These are phyloP conservation scores for Xenops minutus DNA, from an alignment of 2,797 vertebrate species.

Conservation along the genomic window DNA sequence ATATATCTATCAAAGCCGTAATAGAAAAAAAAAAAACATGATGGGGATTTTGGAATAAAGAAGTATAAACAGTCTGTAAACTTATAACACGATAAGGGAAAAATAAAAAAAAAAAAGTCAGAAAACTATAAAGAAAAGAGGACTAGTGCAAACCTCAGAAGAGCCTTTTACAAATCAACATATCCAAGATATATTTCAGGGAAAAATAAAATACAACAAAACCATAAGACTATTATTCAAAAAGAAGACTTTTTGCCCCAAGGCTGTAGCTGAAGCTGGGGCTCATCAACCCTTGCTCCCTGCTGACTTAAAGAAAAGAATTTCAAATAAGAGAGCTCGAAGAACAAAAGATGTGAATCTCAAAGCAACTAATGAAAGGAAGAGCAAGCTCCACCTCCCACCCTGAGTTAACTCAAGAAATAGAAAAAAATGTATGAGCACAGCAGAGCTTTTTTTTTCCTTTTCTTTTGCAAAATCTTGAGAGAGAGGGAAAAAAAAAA, in stretches of 20 bases:
- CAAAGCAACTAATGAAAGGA: constrained; percentile 65
- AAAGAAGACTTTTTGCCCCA: constrained; percentile 57
- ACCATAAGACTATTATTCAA: constrained; percentile 31
- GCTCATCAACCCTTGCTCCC: constrained; percentile 50
- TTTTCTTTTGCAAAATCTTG: background rate
- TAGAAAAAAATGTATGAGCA: background rate
- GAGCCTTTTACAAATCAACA: constrained; percentile 10
- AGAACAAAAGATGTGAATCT: constrained; percentile 68
- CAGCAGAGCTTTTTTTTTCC: background rate
- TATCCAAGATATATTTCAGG: constrained; percentile 1
- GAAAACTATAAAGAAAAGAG: background rate
- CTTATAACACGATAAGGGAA: background rate
- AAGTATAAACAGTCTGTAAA: background rate
- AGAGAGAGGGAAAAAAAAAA: background rate
- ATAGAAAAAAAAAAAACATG: background rate
- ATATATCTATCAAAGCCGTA: background rate
- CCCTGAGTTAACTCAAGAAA: constrained; percentile 31
- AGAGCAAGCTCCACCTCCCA: constrained; percentile 19
- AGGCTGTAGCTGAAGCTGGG: constrained; percentile 26
- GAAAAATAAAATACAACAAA: background rate
- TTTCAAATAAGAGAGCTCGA: constrained; percentile 25
- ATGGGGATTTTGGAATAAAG: background rate
- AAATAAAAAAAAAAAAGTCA: background rate
- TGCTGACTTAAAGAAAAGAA: constrained; percentile 54
- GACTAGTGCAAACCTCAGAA: background rate